Base-by-base conservation (phyloP, 1,140 invertebrate genomes). In the Eulimnadia texana region DNA sequence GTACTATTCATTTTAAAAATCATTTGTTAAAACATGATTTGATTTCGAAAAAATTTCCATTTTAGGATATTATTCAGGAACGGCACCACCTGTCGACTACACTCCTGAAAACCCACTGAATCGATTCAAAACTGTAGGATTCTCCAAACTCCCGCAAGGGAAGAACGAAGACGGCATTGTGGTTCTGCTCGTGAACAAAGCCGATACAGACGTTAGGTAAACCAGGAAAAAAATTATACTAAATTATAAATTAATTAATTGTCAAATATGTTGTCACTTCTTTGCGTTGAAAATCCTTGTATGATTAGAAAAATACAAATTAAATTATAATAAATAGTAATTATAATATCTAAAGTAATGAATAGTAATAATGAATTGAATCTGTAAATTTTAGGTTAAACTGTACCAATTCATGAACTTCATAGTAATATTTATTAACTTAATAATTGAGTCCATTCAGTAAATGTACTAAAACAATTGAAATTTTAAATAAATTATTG, bases 101-200 rank as follows among this genome's bases (percentile, higher is more conserved):
- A 89, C 84, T 58, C 84, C 86, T 58, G 85, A 93, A 65, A 96
- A 95, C 75, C 87, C 89, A 2, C 80, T 93, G 25, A 96, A 90
- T 71, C 77, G 87, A 51, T 94, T 96, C 68, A 96, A 94, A 79
- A 87, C 91, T 2, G 86, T 96, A 25, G 88, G 88, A 0, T 95
- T 95, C 69, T 90, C 84, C 69, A 80, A 82, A 19, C 81, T 94
- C 66, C 88, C 89, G 0, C 82, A 80, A 1, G 80, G 83, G 42
- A 86, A 88, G 60, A 87, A 91, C 70, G 89, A 90, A 70, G 84
- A 93, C 67, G 92, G 91, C 2, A 75, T 92, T 19, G 87, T 96
- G 0, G 83, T 84, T 13, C 68, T 96, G 27, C 78, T 85, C 50
- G 86, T 95, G 66, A 85, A 84, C 67, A 90, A 91, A 70, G 82